Percentiles rank a stretch among this genome's conserved stretches.
Evolutionary conservation across 1,140 invertebrate genomes (phyloP).

Genomic region (Zaprionus vittiger): DNA sequence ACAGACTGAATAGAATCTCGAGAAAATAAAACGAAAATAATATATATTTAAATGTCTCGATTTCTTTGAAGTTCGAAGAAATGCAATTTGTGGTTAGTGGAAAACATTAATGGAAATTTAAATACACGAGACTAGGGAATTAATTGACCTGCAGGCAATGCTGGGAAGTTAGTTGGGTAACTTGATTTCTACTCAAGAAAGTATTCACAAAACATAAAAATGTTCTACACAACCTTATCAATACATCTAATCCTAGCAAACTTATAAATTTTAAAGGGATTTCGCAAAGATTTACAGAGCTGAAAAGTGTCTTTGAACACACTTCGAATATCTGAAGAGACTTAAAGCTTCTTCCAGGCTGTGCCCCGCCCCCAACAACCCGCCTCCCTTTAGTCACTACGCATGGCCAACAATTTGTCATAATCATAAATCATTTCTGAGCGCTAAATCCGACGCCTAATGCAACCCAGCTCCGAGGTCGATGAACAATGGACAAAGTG

Average conservation of each 20-base stretch:
- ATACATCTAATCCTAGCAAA: not conserved
- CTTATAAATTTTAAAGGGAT: not conserved
- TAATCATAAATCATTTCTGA: constrained; percentile 83
- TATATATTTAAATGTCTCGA: constrained; percentile 65
- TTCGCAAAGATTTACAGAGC: not conserved
- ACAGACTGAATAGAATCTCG: not conserved
- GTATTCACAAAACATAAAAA: too few relatives aligned
- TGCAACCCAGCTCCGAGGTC: constrained; percentile 45
- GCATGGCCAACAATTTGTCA: constrained; percentile 72
- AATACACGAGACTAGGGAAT: not conserved
- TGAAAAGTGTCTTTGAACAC: not conserved
- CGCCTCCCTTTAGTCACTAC: constrained; percentile 29
- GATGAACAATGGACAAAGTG: constrained; percentile 47
- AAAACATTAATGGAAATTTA: not conserved
- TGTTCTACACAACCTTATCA: not conserved
- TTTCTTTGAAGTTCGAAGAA: constrained; percentile 21
- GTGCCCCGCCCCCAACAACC: constrained; percentile 2
- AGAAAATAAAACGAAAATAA: constrained; percentile 32
- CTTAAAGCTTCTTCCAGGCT: constrained; percentile 24
- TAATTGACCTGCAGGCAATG: too few relatives aligned
- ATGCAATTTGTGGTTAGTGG: constrained; percentile 1
- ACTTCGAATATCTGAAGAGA: not conserved
- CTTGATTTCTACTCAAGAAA: too few relatives aligned
- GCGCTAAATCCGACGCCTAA: constrained; percentile 78
- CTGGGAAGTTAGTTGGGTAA: too few relatives aligned